Conservation (phyloP, 2,797 vertebrate species). For the Zonotrichia albicollis region DNA sequence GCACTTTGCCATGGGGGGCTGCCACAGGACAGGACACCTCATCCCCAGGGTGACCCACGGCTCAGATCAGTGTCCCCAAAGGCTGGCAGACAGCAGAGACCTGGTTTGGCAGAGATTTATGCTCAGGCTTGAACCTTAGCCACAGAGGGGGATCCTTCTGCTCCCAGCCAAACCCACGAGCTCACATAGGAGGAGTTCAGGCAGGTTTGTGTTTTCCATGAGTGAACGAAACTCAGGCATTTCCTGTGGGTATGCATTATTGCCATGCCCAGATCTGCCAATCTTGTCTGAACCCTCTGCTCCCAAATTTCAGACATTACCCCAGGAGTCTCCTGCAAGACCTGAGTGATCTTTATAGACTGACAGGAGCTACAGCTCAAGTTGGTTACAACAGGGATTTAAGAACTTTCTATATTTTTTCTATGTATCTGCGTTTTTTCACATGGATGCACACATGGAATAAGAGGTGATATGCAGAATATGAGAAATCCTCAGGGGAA, state of each 20-base stretch:
- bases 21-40: accelerated
- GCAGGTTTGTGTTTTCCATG: background rate
- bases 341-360: background rate
- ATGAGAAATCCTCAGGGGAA: background rate
- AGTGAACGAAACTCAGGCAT: background rate
- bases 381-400: accelerated
- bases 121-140: accelerated
- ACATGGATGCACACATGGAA: accelerated
- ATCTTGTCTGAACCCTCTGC: background rate
- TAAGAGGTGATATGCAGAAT: background rate
- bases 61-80: background rate
- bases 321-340: background rate
- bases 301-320: accelerated
- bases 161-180: background rate
- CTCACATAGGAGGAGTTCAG: background rate
- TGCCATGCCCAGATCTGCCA: background rate
- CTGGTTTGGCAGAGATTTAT: background rate
- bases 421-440: background rate
- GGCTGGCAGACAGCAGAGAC: background rate
- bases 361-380: accelerated
- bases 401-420: background rate
- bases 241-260: background rate
- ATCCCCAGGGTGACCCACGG: accelerated
- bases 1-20: background rate
- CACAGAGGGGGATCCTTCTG: background rate